A percentile compares a stretch with the other conserved stretches of the same genome.
These are phyloP conservation scores for Chrysomallon squamiferum DNA, from an alignment of 1,140 invertebrate species.

Conservation along the genomic window DNA sequence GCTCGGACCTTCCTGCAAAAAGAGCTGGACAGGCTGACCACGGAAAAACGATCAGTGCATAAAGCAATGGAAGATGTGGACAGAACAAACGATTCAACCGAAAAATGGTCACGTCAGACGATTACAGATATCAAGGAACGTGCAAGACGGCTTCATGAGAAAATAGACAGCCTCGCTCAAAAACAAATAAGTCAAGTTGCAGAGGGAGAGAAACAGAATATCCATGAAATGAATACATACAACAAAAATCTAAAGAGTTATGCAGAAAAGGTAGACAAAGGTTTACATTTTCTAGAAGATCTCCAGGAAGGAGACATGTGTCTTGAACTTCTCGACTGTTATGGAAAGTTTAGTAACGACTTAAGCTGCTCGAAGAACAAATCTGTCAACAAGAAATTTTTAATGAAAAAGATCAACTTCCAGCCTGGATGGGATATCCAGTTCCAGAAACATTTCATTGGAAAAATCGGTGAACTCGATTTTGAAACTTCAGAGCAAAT, in stretches of 20 bases:
- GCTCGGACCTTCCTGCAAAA: conserved; percentile 36
- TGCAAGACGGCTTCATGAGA: conserved; percentile 21
- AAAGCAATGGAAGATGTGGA: conserved; percentile 26
- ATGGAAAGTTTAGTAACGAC: conserved; percentile 29
- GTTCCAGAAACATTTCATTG: background rate
- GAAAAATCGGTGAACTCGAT: background rate
- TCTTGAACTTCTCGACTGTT: conserved; percentile 43
- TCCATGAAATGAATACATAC: conserved; percentile 29
- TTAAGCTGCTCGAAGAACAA: conserved; percentile 13
- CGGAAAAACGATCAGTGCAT: conserved; percentile 23
- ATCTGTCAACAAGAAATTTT: conserved; percentile 14
- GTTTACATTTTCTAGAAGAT: conserved; percentile 40
- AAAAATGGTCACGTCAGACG: conserved; percentile 17
- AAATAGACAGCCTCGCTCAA: conserved; percentile 30
- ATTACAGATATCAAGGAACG: conserved; percentile 28
- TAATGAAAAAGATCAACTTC: conserved; percentile 19
- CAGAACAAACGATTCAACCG: conserved; percentile 19
- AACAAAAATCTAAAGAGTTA: conserved; percentile 30
- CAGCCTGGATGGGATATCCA: conserved; percentile 7
- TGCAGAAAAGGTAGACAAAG: conserved; percentile 32
- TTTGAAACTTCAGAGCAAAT: background rate
- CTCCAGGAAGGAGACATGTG: conserved; percentile 52
- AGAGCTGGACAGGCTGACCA: conserved; percentile 35
- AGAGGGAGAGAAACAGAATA: conserved; percentile 11
- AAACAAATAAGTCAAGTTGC: conserved; percentile 26